phyloP scores from a whole-genome alignment of 2,888 invertebrate species.

The Mantis religiosa region DNA sequence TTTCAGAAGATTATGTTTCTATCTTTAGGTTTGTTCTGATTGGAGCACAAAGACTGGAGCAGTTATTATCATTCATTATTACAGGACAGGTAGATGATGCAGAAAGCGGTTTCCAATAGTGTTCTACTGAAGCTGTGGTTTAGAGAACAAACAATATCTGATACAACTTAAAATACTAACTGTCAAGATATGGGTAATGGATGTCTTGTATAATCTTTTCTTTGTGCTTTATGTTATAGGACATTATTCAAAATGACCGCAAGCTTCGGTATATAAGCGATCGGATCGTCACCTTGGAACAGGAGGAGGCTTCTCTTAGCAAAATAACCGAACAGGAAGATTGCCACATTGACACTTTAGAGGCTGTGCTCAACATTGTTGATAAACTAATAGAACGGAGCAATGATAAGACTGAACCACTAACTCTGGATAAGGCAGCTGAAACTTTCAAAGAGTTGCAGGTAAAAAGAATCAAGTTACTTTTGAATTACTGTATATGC shows the following conservation, averaged over 20 bases:
- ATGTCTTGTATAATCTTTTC: too few species aligned
- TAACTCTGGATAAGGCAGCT: conserved; percentile 57
- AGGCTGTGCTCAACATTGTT: conserved; percentile 64
- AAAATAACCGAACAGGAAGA: conserved; percentile 68
- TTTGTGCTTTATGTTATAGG: conserved; percentile 45
- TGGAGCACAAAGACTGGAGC: too few species aligned
- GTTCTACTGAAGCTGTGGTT: too few species aligned
- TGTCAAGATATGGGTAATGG: too few species aligned
- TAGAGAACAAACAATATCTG: too few species aligned
- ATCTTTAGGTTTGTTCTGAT: too few species aligned
- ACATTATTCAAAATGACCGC: conserved; percentile 83
- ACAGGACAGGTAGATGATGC: too few species aligned
- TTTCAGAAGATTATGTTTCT: too few species aligned
- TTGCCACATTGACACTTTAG: conserved; percentile 65
- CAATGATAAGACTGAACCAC: conserved; percentile 46
- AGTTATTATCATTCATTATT: too few species aligned
- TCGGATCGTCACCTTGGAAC: conserved; percentile 69
- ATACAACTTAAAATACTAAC: too few species aligned
- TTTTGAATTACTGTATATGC: too few species aligned
- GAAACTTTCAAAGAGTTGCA: conserved; percentile 55
- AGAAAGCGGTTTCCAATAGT: too few species aligned
- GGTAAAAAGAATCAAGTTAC: conserved; percentile 37
- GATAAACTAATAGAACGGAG: conserved; percentile 52
- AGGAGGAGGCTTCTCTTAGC: conserved; percentile 70
- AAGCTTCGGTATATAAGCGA: conserved; percentile 74